These are phyloP conservation scores for Polymixis lichenea DNA, from an alignment of 2,888 invertebrate genomes.

Conservation along the genomic window DNA sequence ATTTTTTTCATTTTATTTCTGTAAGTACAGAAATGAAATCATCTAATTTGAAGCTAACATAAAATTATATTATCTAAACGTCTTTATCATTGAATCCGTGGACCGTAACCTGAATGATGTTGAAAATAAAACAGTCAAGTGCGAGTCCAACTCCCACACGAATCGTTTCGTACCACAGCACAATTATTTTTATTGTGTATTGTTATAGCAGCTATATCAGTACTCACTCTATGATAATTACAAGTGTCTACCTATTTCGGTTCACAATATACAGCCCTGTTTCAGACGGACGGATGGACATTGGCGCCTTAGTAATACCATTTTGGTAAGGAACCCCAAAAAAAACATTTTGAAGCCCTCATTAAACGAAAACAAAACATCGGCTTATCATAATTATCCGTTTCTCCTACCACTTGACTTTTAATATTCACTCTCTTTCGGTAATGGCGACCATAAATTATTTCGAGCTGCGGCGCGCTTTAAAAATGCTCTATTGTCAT, in stretches of 20 bases:
- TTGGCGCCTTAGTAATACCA: background rate
- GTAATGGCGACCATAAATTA: constrained; percentile 63
- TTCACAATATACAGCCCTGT: background rate
- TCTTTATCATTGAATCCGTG: constrained; percentile 4
- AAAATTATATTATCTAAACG: background rate
- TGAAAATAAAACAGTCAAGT: constrained; percentile 12
- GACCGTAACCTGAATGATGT: constrained; percentile 19
- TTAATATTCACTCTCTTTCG: constrained; percentile 56
- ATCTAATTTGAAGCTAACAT: background rate
- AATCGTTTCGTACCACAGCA: background rate
- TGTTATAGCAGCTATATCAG: background rate
- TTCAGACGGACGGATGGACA: background rate
- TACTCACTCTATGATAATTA: background rate
- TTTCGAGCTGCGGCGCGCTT: constrained; percentile 42
- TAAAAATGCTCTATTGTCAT: constrained; percentile 55
- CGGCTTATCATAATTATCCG: constrained; percentile 70
- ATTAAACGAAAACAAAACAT: constrained; percentile 69
- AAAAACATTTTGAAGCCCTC: constrained; percentile 49
- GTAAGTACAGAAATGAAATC: too few species aligned
- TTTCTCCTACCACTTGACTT: constrained; percentile 54
- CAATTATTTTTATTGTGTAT: background rate
- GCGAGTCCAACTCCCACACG: background rate
- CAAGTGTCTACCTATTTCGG: background rate
- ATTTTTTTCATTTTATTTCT: too few species aligned
- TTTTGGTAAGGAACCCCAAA: background rate